Evolutionary conservation across 2,113 vertebrate species (phyloP), one percentile per base, ranked within the genome.

Genomic region (Guaruba guarouba): DNA sequence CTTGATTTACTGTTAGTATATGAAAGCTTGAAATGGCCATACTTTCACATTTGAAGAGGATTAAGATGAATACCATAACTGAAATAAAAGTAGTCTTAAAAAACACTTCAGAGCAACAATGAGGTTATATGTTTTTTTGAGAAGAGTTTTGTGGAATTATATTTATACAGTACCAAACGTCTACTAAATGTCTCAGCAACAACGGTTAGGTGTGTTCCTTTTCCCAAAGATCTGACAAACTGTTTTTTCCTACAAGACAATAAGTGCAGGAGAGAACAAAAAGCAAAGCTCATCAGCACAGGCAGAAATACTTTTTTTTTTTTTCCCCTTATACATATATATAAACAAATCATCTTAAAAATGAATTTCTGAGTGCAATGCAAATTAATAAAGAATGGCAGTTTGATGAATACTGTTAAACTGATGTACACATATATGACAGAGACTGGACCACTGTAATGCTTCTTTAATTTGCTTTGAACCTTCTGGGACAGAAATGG

Each of bases 141-240:
- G 92, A 91, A 85, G 4, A 83, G 27, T 92, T 92, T 46, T 35
- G 20, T 80, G 63, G 49, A 93, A 86, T 92, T 77, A 24, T 62
- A 82, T 82, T 88, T 88, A 88, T 85, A 88, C 67, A 92, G 74
- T 79, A 95, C 70, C 82, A 93, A 94, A 92, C 0, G 3, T 73
- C 79, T 96, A 91, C 48, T 93, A 94, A 93, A 77, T 86, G 71
- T 69, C 85, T 92, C 90, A 93, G 90, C 54, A 92, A 93, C 57
- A 90, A 85, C 3, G 10, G 52, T 69, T 93, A 66, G 52, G 23
- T 55, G 35, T 80, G 70, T 64, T 95, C 90, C 52, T 90, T 76
- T 90, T 66, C 75, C 75, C 85, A 93, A 88, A 93, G 67, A 94
- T 82, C 75, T 95, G 63, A 94, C 18, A 93, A 92, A 82, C 29